Conservation (phyloP, 1,140 invertebrate species). For the Drosophila ogumai region DNA sequence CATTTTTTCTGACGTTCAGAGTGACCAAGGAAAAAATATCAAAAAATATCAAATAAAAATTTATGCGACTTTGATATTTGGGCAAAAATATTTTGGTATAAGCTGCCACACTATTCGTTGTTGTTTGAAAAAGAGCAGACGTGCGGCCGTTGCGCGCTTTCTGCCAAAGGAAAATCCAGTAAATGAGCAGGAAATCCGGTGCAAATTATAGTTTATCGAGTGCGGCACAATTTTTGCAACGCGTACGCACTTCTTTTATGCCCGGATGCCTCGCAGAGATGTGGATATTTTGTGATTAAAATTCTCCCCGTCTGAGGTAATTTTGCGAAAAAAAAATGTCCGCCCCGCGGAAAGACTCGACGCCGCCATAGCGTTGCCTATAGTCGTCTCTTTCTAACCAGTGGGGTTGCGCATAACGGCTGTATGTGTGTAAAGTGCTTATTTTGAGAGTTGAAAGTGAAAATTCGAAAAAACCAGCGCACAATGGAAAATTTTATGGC, state of each 20-base stretch:
- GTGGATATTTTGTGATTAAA: conserved; percentile 84
- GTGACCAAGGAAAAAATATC: too few relatives aligned
- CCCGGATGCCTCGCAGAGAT: conserved; percentile 66
- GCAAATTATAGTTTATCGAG: conserved; percentile 31
- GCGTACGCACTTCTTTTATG: conserved; percentile 49
- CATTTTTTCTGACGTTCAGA: too few relatives aligned
- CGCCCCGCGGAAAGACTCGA: conserved; percentile 56
- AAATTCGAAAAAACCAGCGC: conserved; percentile 17
- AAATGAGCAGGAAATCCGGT: conserved; percentile 65
- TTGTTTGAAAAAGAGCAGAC: conserved; percentile 52
- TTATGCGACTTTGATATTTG: too few relatives aligned
- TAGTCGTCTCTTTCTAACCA: conserved; percentile 53
- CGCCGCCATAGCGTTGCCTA: conserved; percentile 47
- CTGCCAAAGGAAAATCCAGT: conserved; percentile 42
- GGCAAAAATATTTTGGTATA: too few relatives aligned
- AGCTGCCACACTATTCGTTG: conserved; percentile 14
- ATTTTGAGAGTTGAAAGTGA: conserved; percentile 36
- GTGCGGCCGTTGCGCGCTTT: conserved; percentile 35
- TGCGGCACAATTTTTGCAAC: conserved; percentile 54
- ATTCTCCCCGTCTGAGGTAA: conserved; percentile 82
- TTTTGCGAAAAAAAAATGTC: conserved; percentile 61
- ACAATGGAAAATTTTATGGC: conserved; percentile 29
- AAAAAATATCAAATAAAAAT: too few relatives aligned
- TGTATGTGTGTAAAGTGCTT: conserved; percentile 40
- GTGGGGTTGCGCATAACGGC: conserved; percentile 4